phyloP scores from a whole-genome alignment of 2,113 vertebrate species.

The Hiodon alosoides region DNA sequence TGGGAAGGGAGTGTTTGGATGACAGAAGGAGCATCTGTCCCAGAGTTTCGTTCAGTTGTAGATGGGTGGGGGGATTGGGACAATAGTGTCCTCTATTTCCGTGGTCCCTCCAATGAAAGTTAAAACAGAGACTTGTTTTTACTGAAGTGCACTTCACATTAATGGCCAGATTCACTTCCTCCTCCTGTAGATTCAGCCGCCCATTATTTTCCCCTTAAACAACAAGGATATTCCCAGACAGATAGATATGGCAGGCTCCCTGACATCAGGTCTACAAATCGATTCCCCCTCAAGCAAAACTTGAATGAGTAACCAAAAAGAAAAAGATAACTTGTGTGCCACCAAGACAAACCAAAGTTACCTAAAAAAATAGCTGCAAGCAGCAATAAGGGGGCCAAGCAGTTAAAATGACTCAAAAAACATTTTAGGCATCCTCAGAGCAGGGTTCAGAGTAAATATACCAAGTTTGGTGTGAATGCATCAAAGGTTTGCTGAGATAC shows the following conservation, averaged over 20 bases:
- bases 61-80: slow-evolving; percentile 9
- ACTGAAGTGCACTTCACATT: slow-evolving; percentile 22
- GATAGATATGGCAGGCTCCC: not conserved
- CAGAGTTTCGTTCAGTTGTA: not conserved
- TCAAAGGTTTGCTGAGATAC: no score
- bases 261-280: not conserved
- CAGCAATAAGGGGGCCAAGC: no score
- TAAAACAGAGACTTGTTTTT: slow-evolving; percentile 34
- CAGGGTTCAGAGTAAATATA: no score
- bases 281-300: not conserved
- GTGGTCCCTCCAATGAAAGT: slow-evolving; percentile 12
- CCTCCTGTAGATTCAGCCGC: not conserved
- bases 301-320: no score
- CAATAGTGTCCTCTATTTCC: slow-evolving; percentile 32
- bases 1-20: not conserved
- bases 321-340: no score
- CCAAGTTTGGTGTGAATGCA: no score
- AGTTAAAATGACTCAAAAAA: no score
- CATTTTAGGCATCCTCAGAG: no score
- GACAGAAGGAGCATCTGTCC: slow-evolving; percentile 6
- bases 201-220: slow-evolving; percentile 6
- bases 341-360: no score
- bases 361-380: no score
- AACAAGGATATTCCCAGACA: not conserved
- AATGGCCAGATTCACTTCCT: slow-evolving; percentile 3